Base-by-base conservation (phyloP, 37 sponge, comb jelly and placozoan species). In the Diacarnus erythraeanus region DNA sequence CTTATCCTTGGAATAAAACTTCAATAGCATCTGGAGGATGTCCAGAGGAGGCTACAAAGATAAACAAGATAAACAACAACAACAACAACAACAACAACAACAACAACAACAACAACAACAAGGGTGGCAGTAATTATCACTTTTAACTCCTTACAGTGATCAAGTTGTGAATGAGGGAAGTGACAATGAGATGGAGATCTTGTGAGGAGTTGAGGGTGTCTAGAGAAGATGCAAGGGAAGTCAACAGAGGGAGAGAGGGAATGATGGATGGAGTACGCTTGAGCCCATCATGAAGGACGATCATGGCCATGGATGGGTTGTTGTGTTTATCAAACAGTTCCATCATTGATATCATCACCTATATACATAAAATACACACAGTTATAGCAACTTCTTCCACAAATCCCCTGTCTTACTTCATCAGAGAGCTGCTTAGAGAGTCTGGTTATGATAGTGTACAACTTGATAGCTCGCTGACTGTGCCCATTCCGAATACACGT, bases 341-440 rank as follows among this genome's bases (percentile, higher is more conserved):
- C 27, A 60, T 10, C 2, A 81, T 41, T 1, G 43, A 63, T 22
- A 33, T 18, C 42, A 60, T n/a, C 3, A 57, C 47, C 81, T 81
- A 71, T 27, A 36, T 3, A 78, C 5, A 26, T n/a, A n/a, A n/a
- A n/a, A n/a, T n/a, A n/a, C n/a, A n/a, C n/a, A n/a, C n/a, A n/a
- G n/a, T 23, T 15, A 69, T 36, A 10, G 22, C 36, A 47, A 73
- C 27, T 20, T n/a, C 36, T 44, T 15, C 51, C n/a, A n/a, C n/a
- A n/a, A n/a, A n/a, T n/a, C n/a, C n/a, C n/a, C n/a, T n/a, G n/a
- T 27, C 29, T 37, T 44, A 78, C 80, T 43, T 81, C 63, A 35
- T 8, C 2, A 38, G 70, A 27, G 20, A 81, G 73, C 22, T 71
- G 58, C 43, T 71, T 71, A 8, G 70, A 69, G 23, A 31, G 31